Evolutionary conservation across 2,113 vertebrate genomes (phyloP).

Genomic region (Cathartes aura): DNA sequence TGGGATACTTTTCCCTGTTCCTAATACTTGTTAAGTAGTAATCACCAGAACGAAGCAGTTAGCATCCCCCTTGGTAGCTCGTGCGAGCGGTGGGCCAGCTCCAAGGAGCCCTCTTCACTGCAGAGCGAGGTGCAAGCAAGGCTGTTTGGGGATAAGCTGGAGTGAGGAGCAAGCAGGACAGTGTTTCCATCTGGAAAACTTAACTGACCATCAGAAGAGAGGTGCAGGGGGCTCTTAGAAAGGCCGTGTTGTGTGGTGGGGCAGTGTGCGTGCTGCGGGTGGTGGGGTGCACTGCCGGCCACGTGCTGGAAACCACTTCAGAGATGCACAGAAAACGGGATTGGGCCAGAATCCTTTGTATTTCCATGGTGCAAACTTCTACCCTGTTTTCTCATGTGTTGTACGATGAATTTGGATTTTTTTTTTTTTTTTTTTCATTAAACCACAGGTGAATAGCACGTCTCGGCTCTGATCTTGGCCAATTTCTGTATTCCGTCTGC

Average conservation of each 20-base stretch:
- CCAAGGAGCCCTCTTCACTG: neutral
- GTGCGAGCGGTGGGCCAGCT: fast-evolving
- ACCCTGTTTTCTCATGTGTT: neutral
- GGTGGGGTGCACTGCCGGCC: fast-evolving
- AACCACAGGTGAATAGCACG: fast-evolving
- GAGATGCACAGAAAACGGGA: neutral
- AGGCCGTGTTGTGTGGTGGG: neutral
- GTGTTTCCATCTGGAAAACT: neutral
- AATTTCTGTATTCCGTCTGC: neutral
- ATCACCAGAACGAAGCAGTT: neutral
- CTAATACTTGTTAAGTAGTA: neutral
- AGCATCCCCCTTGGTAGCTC: neutral
- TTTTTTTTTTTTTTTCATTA: neutral
- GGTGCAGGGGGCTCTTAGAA: neutral
- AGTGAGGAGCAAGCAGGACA: neutral
- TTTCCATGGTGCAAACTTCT: neutral
- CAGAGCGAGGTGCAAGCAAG: neutral
- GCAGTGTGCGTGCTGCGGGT: fast-evolving
- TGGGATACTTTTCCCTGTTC: neutral
- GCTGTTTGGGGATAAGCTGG: neutral
- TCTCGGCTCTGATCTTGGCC: neutral
- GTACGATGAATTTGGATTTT: neutral
- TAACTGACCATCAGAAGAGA: neutral
- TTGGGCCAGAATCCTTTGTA: neutral
- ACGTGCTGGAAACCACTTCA: fast-evolving